These are phyloP conservation scores for Ambastaia sidthimunki DNA, from an alignment of 2,797 vertebrate species.

Conservation along the genomic window DNA sequence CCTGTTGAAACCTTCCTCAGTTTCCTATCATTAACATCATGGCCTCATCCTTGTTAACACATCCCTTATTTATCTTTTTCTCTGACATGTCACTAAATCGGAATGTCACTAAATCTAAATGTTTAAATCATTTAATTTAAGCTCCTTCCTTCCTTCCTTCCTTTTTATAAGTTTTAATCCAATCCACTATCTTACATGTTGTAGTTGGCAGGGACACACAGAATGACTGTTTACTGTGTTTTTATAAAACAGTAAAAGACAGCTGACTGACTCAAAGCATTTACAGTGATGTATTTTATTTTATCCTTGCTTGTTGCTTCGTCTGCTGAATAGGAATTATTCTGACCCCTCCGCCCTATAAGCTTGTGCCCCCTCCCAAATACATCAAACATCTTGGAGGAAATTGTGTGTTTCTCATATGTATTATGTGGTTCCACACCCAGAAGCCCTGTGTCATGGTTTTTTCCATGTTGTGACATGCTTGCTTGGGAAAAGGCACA, in stretches of 20 bases:
- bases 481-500: conserved; percentile 59
- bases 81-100: too few species aligned
- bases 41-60: too few species aligned
- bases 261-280: conserved; percentile 4
- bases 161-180: neutral
- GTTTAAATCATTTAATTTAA: too few species aligned
- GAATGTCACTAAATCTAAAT: too few species aligned
- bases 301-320: neutral
- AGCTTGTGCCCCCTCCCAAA: too few species aligned
- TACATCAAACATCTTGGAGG: too few species aligned
- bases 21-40: too few species aligned
- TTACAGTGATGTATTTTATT: neutral
- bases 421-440: conserved; percentile 55
- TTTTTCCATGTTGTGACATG: conserved; percentile 64
- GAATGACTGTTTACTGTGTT: neutral
- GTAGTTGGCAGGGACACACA: neutral
- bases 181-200: too few species aligned
- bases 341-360: neutral
- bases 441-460: conserved; percentile 51
- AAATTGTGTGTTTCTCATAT: conserved; percentile 6
- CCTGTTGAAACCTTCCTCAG: too few species aligned
- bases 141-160: too few species aligned
- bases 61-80: too few species aligned
- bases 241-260: neutral
- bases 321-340: neutral